Base-by-base conservation (phyloP, 2,797 vertebrate genomes). In the Gouania willdenowi region DNA sequence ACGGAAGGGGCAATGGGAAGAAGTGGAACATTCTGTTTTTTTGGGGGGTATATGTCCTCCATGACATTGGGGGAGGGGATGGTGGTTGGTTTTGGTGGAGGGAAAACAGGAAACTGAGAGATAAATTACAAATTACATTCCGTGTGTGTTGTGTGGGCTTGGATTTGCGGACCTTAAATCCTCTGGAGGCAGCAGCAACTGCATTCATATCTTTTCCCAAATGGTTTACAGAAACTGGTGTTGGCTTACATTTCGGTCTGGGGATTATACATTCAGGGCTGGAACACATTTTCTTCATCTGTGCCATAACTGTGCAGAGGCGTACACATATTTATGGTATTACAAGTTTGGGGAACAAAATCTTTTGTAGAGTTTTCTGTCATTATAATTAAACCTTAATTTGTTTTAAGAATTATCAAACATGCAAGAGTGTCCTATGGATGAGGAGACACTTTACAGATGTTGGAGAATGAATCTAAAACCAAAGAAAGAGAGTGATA, bases 211-310 rank as follows among this genome's bases (percentile, higher is more conserved):
- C 66, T 81, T 85, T 86, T 71, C 65, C 65, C 59, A 31, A 8
- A 0, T 11, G 14, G 36, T 50, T 57, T 57, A 63, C 45, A 65
- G 28, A 56, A 46, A 30, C 49, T 38, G 71, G 81, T 79, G 77
- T 83, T 77, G 57, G 71, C 57, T 87, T 85, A 82, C 84, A 64
- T 27, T 23, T 11, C 38, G 46, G 46, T 58, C 57, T 15, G 41
- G 63, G 51, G 65, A 58, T 64, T 46, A 60, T 36, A 26, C 38
- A 37, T 31, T 59, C n/a, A 68, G 69, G 32, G 26, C 4, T 4
- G 4, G 33, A 57, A 3, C 3, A 18, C 17, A 18, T 29, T 34
- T 8, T 17, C 2, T 44, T 22, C 20, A 21, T 19, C 38, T 33
- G 9, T 11, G 17, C 2, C 2, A 32, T 42, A 35, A 9, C n/a